These are phyloP conservation scores for Dendrolimus kikuchii DNA, from an alignment of 1,140 invertebrate species.

Conservation along the genomic window DNA sequence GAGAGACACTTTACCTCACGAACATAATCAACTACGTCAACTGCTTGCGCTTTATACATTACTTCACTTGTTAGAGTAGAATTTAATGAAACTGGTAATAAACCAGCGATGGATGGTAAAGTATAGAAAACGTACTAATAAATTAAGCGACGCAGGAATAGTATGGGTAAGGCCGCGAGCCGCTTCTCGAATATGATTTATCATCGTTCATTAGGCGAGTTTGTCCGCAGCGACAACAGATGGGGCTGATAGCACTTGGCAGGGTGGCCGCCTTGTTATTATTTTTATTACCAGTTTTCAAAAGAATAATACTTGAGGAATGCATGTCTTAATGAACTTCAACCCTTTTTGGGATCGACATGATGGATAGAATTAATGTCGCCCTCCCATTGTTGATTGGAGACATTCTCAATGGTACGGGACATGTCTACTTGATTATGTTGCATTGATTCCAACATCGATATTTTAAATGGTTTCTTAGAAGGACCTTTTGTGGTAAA, in stretches of 20 bases:
- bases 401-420: constrained; percentile 48
- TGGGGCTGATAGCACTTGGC: constrained; percentile 70
- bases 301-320: constrained; percentile 70
- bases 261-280: constrained; percentile 69
- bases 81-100: not conserved
- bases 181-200: constrained; percentile 71
- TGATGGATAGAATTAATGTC: constrained; percentile 70
- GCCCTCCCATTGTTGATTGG: constrained; percentile 63
- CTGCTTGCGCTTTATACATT: constrained; percentile 22
- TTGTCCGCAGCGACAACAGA: constrained; percentile 71
- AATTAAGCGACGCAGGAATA: constrained; percentile 33
- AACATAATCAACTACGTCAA: constrained; percentile 29
- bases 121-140: constrained; percentile 10
- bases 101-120: constrained; percentile 30
- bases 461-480: constrained; percentile 34
- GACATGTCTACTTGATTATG: constrained; percentile 33
- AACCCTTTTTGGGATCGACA: constrained; percentile 61
- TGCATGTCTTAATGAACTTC: constrained; percentile 69
- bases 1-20: constrained; percentile 55
- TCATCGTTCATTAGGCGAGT: constrained; percentile 72
- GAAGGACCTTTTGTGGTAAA: constrained; percentile 16
- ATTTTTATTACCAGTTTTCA: constrained; percentile 70
- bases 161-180: constrained; percentile 46
- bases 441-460: constrained; percentile 41
- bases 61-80: constrained; percentile 8